Conservation (phyloP, 2,888 invertebrate species). For the Drosophila suboccidentalis region DNA sequence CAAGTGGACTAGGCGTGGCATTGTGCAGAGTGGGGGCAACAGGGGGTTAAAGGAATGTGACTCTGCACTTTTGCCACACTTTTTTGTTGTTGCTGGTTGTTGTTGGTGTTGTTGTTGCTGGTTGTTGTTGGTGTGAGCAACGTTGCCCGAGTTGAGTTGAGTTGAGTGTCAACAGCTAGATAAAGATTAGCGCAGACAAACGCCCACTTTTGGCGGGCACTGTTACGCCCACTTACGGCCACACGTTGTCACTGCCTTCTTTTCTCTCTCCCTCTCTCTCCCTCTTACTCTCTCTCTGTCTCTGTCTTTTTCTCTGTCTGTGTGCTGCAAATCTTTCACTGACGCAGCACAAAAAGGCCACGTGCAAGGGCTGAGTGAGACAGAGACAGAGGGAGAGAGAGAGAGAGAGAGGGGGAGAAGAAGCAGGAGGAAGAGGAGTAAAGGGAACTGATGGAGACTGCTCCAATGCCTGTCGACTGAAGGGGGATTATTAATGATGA, state of each 20-base stretch:
- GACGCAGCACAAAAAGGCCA: constrained; percentile 76
- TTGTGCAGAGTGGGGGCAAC: not conserved
- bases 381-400: no score
- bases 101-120: constrained; percentile 34
- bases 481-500: constrained; percentile 76
- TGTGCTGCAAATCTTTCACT: constrained; percentile 74
- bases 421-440: not conserved
- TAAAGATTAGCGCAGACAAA: constrained; percentile 82
- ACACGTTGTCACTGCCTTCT: constrained; percentile 34
- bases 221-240: constrained; percentile 70
- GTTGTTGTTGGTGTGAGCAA: constrained; percentile 52
- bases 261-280: not conserved
- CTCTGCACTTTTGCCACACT: constrained; percentile 67
- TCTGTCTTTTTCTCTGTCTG: constrained; percentile 29
- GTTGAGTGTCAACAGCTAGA: constrained; percentile 82
- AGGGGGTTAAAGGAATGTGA: constrained; percentile 65
- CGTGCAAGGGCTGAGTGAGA: constrained; percentile 28
- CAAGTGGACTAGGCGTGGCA: constrained; percentile 2
- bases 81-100: constrained; percentile 40
- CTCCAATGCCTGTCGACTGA: constrained; percentile 52
- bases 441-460: constrained; percentile 2
- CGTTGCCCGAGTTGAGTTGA: constrained; percentile 66
- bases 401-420: not conserved
- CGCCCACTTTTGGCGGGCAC: constrained; percentile 75
- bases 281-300: not conserved